Conservation (phyloP, 2,113 vertebrate species). For the Aphyosemion australe region DNA sequence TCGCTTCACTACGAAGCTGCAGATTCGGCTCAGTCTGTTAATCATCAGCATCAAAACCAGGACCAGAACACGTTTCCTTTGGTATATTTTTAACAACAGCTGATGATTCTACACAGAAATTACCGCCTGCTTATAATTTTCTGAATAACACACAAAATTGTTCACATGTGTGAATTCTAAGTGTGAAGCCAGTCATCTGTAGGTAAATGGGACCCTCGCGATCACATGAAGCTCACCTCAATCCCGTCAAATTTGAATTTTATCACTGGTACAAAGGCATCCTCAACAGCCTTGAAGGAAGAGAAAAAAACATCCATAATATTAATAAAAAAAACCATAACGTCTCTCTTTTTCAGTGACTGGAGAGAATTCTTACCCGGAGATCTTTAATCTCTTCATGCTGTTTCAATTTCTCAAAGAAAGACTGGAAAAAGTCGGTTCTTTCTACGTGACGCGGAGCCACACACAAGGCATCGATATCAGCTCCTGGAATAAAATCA, state of each 20-base stretch:
- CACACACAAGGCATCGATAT: constrained; percentile 97
- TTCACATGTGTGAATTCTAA: too few species aligned
- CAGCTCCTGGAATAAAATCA: constrained; percentile 82
- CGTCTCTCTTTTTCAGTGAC: neutral
- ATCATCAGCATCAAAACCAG: too few species aligned
- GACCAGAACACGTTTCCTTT: too few species aligned
- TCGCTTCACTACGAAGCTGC: too few species aligned
- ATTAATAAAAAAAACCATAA: neutral
- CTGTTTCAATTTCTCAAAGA: constrained; percentile 94
- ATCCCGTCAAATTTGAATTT: constrained; percentile 97
- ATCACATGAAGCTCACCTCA: constrained; percentile 82
- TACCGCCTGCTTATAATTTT: too few species aligned
- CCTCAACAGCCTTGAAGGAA: constrained; percentile 89
- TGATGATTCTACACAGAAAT: too few species aligned
- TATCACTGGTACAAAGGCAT: constrained; percentile 97
- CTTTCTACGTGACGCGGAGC: constrained; percentile 94
- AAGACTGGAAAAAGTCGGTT: constrained; percentile 94
- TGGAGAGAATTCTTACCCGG: constrained; percentile 79
- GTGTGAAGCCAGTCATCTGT: neutral
- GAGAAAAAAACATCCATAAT: constrained; percentile 5
- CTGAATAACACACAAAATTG: too few species aligned
- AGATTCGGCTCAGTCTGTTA: too few species aligned
- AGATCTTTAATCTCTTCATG: constrained; percentile 92
- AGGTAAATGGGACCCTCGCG: neutral
- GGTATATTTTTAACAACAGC: too few species aligned